Evolutionary conservation across 35 echinoderm and acorn worm genomes (phyloP), one percentile per base, ranked within the genome.

Genomic region (Eucidaris tribuloides): DNA sequence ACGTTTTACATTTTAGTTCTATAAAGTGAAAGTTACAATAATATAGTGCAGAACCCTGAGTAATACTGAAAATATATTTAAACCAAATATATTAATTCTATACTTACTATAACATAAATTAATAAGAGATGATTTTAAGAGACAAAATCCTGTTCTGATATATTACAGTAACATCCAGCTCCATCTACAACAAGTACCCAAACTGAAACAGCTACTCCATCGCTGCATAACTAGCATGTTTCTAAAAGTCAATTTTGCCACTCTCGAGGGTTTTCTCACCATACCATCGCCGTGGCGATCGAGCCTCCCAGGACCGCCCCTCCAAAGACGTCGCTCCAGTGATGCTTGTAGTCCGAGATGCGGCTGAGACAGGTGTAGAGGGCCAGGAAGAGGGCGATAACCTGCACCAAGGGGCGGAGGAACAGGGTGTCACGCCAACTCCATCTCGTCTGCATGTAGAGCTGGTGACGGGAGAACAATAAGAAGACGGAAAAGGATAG

Each of bases 281-380:
- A 77, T 98, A 98, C 95, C 90, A 98, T 84, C 34, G 76, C 76
- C 17, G 81, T 22, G n/a, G 95, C 86, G 9, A 90, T 71, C 17
- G 58, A 34, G 6, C 45, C 83, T 14, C 95, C 95, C 28, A 98
- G 45, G 44, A 93, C 61, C 30, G 86, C 90, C 6, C 95, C 95
- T 3, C 55, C 85, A 31, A 98, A 66, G 3, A 98, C 95, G 62
- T 98, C 95, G 66, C 86, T 89, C 86, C 86, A 89, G 65, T 98
- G 95, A 62, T 98, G 95, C 82, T 98, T 98, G 86, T 93, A 89
- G 79, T 98, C 95, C 0, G 86, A 89, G 30, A 98, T 65, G 50
- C 90, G 90, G 22, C 79, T 89, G 29, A 98, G 58, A 39, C 95
- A 98, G 77, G 83, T 86, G 40, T 89, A 98, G 82, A 88, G 76